A percentile compares a stretch with the other conserved stretches of the same genome.
These are phyloP conservation scores for Helicolenus hilgendorfi DNA, from an alignment of 2,797 vertebrate species.

Conservation along the genomic window DNA sequence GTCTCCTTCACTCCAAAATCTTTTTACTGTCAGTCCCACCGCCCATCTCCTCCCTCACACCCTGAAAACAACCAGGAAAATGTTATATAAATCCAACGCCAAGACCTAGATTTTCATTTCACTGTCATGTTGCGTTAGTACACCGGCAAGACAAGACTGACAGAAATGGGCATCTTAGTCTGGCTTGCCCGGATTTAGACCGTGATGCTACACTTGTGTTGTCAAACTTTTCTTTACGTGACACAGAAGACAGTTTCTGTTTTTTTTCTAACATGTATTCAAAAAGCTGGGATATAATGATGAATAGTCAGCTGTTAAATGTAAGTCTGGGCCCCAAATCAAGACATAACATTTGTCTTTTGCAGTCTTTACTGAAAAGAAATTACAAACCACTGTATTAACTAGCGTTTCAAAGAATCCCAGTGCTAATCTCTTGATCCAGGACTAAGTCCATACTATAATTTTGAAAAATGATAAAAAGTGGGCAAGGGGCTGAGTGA, in stretches of 20 bases:
- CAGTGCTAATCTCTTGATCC: background rate
- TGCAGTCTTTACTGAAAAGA: background rate
- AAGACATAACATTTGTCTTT: background rate
- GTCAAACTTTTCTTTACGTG: constrained; percentile 31
- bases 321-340: background rate
- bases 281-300: background rate
- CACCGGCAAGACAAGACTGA: constrained; percentile 43
- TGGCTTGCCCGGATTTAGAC: constrained; percentile 25
- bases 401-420: background rate
- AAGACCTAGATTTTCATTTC: constrained; percentile 47
- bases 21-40: constrained; percentile 29
- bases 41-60: constrained; percentile 19
- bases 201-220: constrained; percentile 32
- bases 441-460: background rate
- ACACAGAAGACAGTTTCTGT: background rate
- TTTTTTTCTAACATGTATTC: background rate
- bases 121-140: constrained; percentile 59
- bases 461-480: rapidly evolving
- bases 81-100: constrained; percentile 56
- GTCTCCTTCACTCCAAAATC: constrained; percentile 25
- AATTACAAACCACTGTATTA: background rate
- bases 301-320: background rate
- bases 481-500: no score
- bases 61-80: constrained; percentile 43
- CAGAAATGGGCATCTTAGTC: constrained; percentile 46